These are phyloP conservation scores for Halictus ligatus DNA, from an alignment of 2,888 invertebrate genomes.

Conservation along the genomic window DNA sequence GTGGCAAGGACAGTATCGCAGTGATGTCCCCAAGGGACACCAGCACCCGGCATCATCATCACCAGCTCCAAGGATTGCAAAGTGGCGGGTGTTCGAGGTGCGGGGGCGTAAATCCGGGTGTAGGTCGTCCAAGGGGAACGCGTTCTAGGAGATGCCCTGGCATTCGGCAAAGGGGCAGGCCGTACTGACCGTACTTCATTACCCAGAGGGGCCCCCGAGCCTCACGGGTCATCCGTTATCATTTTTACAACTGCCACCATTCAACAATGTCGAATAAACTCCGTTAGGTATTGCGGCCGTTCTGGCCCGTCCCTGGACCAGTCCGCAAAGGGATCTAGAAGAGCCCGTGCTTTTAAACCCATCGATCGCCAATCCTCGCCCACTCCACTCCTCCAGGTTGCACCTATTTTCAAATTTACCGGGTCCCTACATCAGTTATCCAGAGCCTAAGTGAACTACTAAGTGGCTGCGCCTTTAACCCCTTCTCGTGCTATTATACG, in stretches of 20 bases:
- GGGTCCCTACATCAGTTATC: constrained; percentile 27
- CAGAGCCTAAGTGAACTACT: background rate
- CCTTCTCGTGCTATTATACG: background rate
- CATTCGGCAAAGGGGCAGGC: constrained; percentile 73
- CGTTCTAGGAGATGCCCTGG: constrained; percentile 71
- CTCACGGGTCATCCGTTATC: constrained; percentile 84
- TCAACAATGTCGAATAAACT: constrained; percentile 85
- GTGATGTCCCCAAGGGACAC: background rate
- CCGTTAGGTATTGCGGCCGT: constrained; percentile 82
- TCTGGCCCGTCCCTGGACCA: constrained; percentile 26
- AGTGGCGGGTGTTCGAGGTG: constrained; percentile 57
- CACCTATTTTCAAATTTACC: constrained; percentile 60
- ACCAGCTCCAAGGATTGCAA: constrained; percentile 24
- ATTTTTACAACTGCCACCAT: constrained; percentile 85
- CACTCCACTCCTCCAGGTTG: constrained; percentile 30
- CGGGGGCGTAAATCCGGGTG: constrained; percentile 77
- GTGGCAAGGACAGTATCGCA: background rate
- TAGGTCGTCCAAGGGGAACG: constrained; percentile 72
- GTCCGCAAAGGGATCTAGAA: constrained; percentile 75
- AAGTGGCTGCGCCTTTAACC: background rate
- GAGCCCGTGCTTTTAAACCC: constrained; percentile 71
- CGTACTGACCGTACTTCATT: constrained; percentile 84
- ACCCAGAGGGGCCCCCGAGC: constrained; percentile 80
- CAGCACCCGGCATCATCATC: background rate
- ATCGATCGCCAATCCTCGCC: constrained; percentile 71